Evolutionary conservation across 1,140 invertebrate species (phyloP), one percentile per base, ranked within the genome.

Genomic region (Pseudomyrmex dendroicus): DNA sequence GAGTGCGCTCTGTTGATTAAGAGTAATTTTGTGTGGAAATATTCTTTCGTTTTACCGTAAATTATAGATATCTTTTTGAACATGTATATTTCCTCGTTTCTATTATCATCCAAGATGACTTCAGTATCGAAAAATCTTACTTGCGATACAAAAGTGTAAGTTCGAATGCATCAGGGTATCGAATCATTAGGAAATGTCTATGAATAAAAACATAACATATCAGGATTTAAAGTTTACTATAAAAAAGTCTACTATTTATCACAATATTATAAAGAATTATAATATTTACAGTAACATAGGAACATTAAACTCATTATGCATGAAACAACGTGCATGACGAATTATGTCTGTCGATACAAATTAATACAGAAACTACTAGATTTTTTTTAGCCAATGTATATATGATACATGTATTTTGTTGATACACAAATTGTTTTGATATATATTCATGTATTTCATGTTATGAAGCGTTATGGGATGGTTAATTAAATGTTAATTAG

Each of bases 401-500:
- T 48, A 35, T 35, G 4, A 35, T 35, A 35, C 35, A 35, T 35
- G 35, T 35, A 35, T 35, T 35, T 35, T 35, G 35, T 35, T 35
- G 20, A 56, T 5, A 54, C 13, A 15, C 7, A 48, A 64, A 20
- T 56, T 7, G 35, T 35, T 74, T 62, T 50, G 15, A 13, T 12
- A 76, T 54, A 66, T 54, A 66, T 57, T 25, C 10, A 57, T 56
- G 22, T n/a, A 68, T 50, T 46, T 9, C 9, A 63, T 35, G 22
- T 61, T 7, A 80, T 35, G 7, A 17, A 9, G 35, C 20, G 20
- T 2, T 56, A 50, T 72, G n/a, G 17, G 20, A 64, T 57, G 17
- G 35, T 68, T 67, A 48, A 25, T 44, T 62, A 59, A 57, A 44
- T 64, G 20, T 83, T 84, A 84, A 76, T 83, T 76, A 62, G 44